phyloP scores from a whole-genome alignment of 2,113 vertebrate genomes.

The Leuciscus idus region DNA sequence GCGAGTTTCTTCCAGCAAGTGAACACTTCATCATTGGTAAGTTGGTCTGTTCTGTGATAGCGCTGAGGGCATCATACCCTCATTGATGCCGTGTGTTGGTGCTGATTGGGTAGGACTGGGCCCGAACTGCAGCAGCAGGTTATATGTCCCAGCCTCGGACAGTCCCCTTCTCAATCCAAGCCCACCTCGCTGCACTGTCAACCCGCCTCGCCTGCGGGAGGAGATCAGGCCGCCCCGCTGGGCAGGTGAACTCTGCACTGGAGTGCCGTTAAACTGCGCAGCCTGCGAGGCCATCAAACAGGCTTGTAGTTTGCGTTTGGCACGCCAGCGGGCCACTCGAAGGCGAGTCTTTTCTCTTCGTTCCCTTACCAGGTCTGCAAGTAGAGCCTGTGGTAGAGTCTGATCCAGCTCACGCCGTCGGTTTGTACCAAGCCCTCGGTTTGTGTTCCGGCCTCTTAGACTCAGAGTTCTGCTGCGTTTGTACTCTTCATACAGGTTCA shows the following conservation, averaged over 20 bases:
- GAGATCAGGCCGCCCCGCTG: constrained; percentile 45
- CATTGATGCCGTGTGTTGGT: constrained; percentile 23
- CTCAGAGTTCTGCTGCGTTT: constrained; percentile 72
- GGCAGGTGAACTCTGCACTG: constrained; percentile 12
- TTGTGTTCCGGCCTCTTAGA: constrained; percentile 68
- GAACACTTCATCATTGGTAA: constrained; percentile 50
- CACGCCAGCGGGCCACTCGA: constrained; percentile 66
- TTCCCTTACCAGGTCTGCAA: constrained; percentile 72
- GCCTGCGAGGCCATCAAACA: constrained; percentile 60
- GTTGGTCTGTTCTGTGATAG: constrained; percentile 52
- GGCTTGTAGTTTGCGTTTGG: constrained; percentile 65
- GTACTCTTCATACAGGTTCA: constrained; percentile 74
- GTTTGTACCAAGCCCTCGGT: constrained; percentile 64
- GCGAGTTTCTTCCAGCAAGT: no score
- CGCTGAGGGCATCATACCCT: constrained; percentile 54
- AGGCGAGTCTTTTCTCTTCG: constrained; percentile 66
- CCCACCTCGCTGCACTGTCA: constrained; percentile 39
- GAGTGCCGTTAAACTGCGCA: constrained; percentile 44
- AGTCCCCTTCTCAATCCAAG: constrained; percentile 23
- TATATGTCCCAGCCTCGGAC: constrained; percentile 42
- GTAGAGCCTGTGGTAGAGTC: constrained; percentile 74
- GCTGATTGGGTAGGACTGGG: constrained; percentile 33
- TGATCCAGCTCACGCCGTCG: constrained; percentile 75
- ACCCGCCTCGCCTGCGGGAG: constrained; percentile 49
- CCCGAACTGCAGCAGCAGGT: constrained; percentile 42